Conservation (phyloP, 2,888 invertebrate genomes). For the Dynastes maya region DNA sequence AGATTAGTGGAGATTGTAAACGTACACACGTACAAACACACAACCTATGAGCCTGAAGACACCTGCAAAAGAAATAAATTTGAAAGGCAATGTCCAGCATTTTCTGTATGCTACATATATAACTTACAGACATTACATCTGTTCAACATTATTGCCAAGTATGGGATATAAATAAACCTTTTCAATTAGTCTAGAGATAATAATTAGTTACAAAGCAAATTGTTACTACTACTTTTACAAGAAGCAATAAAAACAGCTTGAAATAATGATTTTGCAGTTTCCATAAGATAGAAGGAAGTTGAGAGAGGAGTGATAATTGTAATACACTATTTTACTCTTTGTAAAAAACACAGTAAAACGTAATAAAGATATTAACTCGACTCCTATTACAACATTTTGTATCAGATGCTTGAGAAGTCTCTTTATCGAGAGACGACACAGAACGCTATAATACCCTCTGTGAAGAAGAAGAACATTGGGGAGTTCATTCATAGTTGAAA, state of each 20-base stretch:
- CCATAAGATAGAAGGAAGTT: background rate
- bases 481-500: too few relatives aligned
- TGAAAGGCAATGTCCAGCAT: background rate
- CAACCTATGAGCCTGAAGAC: background rate
- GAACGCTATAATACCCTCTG: too few relatives aligned
- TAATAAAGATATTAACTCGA: too few relatives aligned
- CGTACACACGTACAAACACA: background rate
- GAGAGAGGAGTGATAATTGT: background rate
- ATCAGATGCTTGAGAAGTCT: too few relatives aligned
- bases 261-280: background rate
- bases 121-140: background rate
- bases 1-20: background rate
- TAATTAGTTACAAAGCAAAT: slow-evolving; percentile 15
- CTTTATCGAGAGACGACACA: too few relatives aligned
- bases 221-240: background rate
- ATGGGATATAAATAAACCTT: slow-evolving; percentile 8
- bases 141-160: background rate
- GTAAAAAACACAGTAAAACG: too few relatives aligned
- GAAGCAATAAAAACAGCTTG: background rate
- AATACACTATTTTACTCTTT: too few relatives aligned
- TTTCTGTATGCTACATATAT: slow-evolving; percentile 1
- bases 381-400: too few relatives aligned
- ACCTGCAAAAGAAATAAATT: slow-evolving; percentile 17
- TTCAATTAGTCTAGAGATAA: background rate
- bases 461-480: too few relatives aligned